These are phyloP conservation scores for Tyto alba DNA, from an alignment of 2,113 vertebrate genomes.

Conservation along the genomic window DNA sequence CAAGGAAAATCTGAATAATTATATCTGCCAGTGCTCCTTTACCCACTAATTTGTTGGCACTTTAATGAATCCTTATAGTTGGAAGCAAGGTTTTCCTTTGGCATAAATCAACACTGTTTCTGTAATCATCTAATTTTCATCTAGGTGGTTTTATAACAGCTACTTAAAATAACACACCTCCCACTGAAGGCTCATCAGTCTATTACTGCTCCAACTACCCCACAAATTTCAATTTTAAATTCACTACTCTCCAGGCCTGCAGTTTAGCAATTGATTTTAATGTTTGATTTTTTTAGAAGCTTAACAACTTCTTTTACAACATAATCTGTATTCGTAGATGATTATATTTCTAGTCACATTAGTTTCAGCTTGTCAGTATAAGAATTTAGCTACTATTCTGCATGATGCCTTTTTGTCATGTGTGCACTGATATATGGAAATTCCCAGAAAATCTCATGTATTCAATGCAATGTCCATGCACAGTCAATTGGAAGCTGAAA, in stretches of 20 bases:
- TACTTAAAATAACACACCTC: constrained; percentile 15
- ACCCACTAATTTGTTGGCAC: constrained; percentile 11
- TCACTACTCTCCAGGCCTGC: not conserved
- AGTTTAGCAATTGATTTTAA: not conserved
- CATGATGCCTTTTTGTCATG: not conserved
- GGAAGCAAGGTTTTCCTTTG: not conserved
- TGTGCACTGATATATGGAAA: not conserved
- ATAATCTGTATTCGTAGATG: not conserved
- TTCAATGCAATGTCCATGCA: not conserved
- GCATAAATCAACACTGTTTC: not conserved
- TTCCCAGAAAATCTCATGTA: not conserved
- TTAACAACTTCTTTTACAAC: not conserved
- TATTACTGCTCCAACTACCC: not conserved
- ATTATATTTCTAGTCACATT: not conserved
- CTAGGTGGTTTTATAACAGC: constrained; percentile 16
- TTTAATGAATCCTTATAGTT: not conserved
- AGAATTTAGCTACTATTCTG: not conserved
- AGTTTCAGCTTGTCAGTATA: not conserved
- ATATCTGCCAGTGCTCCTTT: not conserved
- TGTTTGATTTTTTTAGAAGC: not conserved
- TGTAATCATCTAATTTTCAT: constrained; percentile 28
- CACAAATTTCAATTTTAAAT: constrained; percentile 5
- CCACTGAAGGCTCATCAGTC: constrained; percentile 1
- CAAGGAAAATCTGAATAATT: not conserved
- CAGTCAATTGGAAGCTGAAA: not conserved